phyloP scores from a whole-genome alignment of 2,888 invertebrate genomes.

The Calliopum simillimum region DNA sequence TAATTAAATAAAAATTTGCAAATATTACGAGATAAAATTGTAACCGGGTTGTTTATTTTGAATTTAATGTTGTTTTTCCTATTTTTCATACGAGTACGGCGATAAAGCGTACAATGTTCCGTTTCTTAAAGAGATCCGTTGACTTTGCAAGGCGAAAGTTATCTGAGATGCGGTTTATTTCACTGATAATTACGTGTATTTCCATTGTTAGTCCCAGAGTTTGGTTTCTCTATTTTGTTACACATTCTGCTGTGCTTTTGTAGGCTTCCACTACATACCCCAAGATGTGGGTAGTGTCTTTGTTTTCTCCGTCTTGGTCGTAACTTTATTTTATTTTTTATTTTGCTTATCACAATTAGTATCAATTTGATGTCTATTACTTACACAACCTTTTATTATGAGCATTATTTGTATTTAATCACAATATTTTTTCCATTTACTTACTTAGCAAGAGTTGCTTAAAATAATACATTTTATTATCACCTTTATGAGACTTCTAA shows the following conservation, averaged over 20 bases:
- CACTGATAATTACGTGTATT: constrained; percentile 32
- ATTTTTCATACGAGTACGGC: background rate
- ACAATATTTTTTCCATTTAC: background rate
- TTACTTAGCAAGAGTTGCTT: too few species aligned
- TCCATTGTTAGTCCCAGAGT: background rate
- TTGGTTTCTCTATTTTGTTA: background rate
- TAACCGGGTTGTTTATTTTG: background rate
- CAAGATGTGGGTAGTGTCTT: too few species aligned
- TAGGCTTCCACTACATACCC: too few species aligned
- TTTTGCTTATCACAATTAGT: constrained; percentile 54
- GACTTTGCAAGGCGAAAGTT: constrained; percentile 35
- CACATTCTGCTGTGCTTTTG: constrained; percentile 1
- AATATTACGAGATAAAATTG: background rate
- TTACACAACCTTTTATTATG: background rate
- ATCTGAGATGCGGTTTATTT: constrained; percentile 36
- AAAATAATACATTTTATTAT: too few species aligned
- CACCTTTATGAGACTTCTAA: too few species aligned
- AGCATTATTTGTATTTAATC: background rate
- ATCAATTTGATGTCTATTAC: constrained; percentile 47
- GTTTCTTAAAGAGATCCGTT: constrained; percentile 29
- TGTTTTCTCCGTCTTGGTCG: constrained; percentile 15
- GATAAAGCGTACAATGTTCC: background rate
- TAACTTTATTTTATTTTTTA: constrained; percentile 46
- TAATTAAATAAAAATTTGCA: background rate
- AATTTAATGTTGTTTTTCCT: background rate